Conservation (phyloP, 2,797 vertebrate genomes). For the Xenops minutus region DNA sequence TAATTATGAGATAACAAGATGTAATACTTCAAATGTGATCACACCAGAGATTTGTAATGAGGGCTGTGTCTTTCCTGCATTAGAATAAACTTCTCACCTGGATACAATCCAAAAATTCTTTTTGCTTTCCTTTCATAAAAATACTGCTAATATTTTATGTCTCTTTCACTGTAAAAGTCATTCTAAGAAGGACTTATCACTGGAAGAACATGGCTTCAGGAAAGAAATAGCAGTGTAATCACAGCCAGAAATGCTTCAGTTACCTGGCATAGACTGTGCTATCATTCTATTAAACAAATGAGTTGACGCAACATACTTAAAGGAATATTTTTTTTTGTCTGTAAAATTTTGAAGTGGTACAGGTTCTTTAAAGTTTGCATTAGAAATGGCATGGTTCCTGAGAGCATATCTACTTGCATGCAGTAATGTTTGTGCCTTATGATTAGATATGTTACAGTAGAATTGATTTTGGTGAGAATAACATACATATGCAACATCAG, state of each 20-base stretch:
- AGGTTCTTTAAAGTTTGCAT: background rate
- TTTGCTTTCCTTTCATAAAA: background rate
- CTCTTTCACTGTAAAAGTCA: background rate
- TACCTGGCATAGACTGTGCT: background rate
- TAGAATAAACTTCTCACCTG: background rate
- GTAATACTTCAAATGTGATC: background rate
- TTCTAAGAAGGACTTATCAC: background rate
- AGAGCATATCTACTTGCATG: background rate
- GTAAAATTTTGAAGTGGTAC: background rate
- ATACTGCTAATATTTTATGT: background rate
- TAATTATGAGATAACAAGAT: background rate
- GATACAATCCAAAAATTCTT: background rate
- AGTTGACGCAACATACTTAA: background rate
- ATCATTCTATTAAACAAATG: background rate
- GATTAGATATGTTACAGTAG: accelerated
- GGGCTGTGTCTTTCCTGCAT: background rate
- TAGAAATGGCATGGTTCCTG: background rate
- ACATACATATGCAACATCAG: background rate
- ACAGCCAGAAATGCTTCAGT: background rate
- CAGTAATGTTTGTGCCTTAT: background rate
- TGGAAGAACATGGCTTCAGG: background rate
- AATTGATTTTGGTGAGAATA: background rate
- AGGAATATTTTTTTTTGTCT: background rate
- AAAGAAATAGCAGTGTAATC: background rate
- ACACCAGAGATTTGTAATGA: background rate